Conservation (phyloP, 2,888 invertebrate species). For the Synergus itoensis region DNA sequence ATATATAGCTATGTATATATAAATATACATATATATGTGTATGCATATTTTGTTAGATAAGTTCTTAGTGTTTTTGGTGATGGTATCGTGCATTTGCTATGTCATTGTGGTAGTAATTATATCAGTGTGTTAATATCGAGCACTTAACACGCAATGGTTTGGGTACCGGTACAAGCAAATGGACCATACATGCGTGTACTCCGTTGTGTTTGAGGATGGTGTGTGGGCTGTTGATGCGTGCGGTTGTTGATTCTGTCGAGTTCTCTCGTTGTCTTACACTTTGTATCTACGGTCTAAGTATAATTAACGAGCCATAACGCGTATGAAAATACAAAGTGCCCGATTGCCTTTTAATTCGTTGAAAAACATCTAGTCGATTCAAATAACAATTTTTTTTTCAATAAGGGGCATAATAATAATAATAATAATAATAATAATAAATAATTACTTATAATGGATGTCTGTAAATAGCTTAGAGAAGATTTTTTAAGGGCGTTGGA, state of each 20-base stretch:
- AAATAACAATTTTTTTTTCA: neutral
- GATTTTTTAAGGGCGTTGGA: neutral
- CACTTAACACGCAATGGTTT: constrained; percentile 57
- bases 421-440: constrained; percentile 8
- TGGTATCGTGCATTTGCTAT: constrained; percentile 78
- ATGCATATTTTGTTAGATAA: constrained; percentile 65
- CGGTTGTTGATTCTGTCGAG: constrained; percentile 63
- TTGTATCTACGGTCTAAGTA: constrained; percentile 55
- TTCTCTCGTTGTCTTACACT: constrained; percentile 59
- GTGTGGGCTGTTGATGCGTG: constrained; percentile 68
- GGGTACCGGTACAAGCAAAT: constrained; percentile 72
- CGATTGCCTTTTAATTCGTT: neutral
- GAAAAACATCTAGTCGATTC: neutral
- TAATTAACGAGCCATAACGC: constrained; percentile 52
- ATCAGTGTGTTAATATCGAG: constrained; percentile 45
- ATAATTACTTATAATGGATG: neutral
- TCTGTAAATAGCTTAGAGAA: neutral
- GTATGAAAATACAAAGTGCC: constrained; percentile 36
- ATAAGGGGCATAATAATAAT: neutral
- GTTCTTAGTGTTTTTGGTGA: constrained; percentile 76
- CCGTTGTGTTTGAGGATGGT: constrained; percentile 68
- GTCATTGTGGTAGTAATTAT: constrained; percentile 71
- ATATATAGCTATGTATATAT: constrained; percentile 14
- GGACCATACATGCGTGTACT: constrained; percentile 65
- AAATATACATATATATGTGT: constrained; percentile 56